Evolutionary conservation across 2,113 vertebrate genomes (phyloP).

Genomic region (Progne subis): DNA sequence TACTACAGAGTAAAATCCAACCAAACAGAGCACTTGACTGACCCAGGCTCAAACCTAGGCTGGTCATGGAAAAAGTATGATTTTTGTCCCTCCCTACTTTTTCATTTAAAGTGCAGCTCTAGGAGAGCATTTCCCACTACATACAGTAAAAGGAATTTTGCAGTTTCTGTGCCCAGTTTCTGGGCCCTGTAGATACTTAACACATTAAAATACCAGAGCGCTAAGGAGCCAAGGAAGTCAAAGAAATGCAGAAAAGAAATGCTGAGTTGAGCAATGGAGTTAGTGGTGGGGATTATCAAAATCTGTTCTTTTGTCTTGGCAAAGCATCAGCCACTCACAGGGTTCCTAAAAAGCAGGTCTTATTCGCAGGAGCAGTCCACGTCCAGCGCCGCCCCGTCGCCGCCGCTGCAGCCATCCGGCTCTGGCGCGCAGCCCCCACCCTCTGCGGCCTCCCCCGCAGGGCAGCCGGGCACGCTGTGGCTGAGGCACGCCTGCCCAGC

Average conservation of each 20-base stretch:
- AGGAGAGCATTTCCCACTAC: background rate
- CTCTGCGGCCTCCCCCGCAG: background rate
- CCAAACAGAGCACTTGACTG: background rate
- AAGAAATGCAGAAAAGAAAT: background rate
- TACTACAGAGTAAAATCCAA: background rate
- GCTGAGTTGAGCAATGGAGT: background rate
- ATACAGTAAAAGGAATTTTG: background rate
- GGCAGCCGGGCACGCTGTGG: background rate
- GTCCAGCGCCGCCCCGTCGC: background rate
- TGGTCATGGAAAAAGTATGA: background rate
- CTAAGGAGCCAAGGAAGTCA: slow-evolving; percentile 10
- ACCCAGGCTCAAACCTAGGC: slow-evolving; percentile 10
- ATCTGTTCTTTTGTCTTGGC: background rate
- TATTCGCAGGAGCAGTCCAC: background rate
- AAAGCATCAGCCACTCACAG: background rate
- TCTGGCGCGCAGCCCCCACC: accelerated
- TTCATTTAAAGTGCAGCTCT: background rate
- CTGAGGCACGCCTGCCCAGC: background rate
- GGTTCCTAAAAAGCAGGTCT: background rate
- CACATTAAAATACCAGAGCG: background rate
- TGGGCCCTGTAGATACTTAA: background rate
- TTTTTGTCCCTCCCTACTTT: background rate
- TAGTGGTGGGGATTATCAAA: background rate
- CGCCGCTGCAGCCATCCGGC: accelerated
- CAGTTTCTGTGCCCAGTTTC: background rate